These are phyloP conservation scores for Sardina pilchardus DNA, from an alignment of 2,113 vertebrate genomes.

Conservation along the genomic window DNA sequence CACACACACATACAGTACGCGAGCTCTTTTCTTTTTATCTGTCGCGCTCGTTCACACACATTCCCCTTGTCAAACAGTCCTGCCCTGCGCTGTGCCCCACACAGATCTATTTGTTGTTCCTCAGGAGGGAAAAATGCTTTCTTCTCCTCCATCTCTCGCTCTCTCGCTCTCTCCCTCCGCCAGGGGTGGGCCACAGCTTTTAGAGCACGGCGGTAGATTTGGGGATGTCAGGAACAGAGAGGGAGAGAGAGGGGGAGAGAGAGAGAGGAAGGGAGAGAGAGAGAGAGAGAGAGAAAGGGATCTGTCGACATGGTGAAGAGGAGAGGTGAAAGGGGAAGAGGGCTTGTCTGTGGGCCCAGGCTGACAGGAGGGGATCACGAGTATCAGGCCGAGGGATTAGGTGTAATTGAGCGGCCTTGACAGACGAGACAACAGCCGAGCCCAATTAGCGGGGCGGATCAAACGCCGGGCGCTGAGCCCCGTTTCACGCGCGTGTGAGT, in stretches of 20 bases:
- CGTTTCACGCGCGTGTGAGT: constrained; percentile 58
- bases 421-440: constrained; percentile 70
- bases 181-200: not conserved
- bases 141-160: constrained; percentile 59
- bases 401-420: constrained; percentile 69
- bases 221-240: constrained; percentile 5
- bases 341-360: constrained; percentile 44
- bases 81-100: constrained; percentile 13
- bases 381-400: constrained; percentile 70
- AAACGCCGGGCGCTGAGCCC: constrained; percentile 60
- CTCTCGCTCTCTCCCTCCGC: constrained; percentile 44
- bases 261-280: not conserved
- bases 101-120: constrained; percentile 64
- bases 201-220: not conserved
- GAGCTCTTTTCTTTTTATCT: not conserved
- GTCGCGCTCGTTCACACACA: constrained; percentile 13
- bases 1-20: not conserved
- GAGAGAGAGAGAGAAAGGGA: not conserved
- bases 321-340: constrained; percentile 13
- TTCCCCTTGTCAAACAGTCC: not conserved
- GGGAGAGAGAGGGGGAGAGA: not conserved
- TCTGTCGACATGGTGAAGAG: constrained; percentile 23
- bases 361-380: constrained; percentile 69
- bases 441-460: constrained; percentile 71
- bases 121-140: constrained; percentile 68